Conservation (phyloP, 2,797 vertebrate species). For the Rhynchotus rufescens region DNA sequence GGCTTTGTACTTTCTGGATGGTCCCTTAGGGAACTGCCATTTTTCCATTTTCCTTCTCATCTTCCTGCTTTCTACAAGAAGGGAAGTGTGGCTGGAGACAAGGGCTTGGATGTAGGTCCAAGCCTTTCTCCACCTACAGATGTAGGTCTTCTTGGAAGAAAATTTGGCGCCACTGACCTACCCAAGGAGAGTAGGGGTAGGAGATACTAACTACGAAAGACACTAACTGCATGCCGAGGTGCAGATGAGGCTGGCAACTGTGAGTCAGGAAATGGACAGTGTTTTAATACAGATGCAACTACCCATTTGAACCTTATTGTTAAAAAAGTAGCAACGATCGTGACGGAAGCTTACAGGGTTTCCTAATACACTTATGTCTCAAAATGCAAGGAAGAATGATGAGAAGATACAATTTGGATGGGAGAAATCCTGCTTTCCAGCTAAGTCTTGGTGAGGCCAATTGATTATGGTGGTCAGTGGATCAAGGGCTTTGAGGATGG, state of each 20-base stretch:
- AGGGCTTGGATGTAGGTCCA: not conserved
- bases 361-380: not conserved
- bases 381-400: not conserved
- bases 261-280: not conserved
- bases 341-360: not conserved
- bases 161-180: not conserved
- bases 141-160: not conserved
- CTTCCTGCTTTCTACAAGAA: not conserved
- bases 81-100: not conserved
- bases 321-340: not conserved
- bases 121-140: not conserved
- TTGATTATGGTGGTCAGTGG: not conserved
- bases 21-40: not conserved
- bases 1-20: slow-evolving; percentile 13
- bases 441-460: not conserved
- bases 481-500: not conserved
- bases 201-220: not conserved
- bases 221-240: not conserved
- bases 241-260: not conserved
- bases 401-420: not conserved
- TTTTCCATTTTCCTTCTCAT: not conserved
- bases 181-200: not conserved
- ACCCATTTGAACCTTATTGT: not conserved
- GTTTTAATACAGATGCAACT: slow-evolving; percentile 1
- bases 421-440: not conserved